A percentile compares a stretch with the other conserved stretches of the same genome.
phyloP scores from a whole-genome alignment of 1,140 invertebrate genomes.

The Rhizoglyphus robini region DNA sequence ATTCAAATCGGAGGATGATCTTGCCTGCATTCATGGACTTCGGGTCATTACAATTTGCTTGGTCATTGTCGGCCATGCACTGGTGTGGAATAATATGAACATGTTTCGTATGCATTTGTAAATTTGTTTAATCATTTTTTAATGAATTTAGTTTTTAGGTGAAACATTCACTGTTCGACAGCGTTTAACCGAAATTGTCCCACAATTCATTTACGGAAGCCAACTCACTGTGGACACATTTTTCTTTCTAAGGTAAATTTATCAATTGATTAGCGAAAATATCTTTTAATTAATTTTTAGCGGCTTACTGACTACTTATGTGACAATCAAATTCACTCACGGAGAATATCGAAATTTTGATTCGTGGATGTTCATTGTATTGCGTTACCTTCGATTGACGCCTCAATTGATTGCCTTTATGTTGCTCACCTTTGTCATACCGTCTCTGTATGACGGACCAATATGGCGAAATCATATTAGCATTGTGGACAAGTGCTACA shows the following conservation, averaged over 20 bases:
- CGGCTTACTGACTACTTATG: conserved; percentile 25
- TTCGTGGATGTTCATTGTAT: neutral
- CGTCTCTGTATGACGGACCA: neutral
- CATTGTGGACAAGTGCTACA: neutral
- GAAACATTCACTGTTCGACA: no score
- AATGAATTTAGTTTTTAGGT: no score
- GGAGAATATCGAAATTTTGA: conserved; percentile 18
- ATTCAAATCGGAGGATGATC: neutral
- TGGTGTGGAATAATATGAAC: conserved; percentile 41
- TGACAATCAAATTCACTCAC: conserved; percentile 21
- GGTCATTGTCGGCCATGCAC: conserved; percentile 29
- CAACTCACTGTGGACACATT: no score
- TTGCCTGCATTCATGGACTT: conserved; percentile 27
- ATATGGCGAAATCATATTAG: neutral
- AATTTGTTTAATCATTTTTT: no score
- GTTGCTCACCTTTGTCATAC: neutral
- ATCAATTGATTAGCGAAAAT: no score
- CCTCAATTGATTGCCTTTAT: neutral
- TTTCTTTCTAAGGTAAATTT: no score
- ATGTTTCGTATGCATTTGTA: conserved; percentile 17
- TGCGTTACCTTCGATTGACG: neutral
- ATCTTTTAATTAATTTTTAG: conserved; percentile 22
- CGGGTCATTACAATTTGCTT: conserved; percentile 26
- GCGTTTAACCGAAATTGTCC: no score
- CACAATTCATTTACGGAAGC: no score